These are phyloP conservation scores for Proisotoma minuta DNA, from an alignment of 2,888 invertebrate species.

Conservation along the genomic window DNA sequence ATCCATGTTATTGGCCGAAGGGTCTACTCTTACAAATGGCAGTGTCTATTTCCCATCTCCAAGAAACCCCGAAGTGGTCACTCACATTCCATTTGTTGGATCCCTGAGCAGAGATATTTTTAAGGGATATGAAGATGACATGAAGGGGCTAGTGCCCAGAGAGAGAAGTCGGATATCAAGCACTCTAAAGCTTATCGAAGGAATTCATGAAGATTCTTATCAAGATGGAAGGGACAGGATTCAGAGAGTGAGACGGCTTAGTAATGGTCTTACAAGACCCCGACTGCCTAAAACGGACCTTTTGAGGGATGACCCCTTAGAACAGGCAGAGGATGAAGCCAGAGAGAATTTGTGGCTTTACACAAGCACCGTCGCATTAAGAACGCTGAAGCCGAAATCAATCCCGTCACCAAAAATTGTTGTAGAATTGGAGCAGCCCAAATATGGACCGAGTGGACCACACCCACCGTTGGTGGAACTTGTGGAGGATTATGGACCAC, in stretches of 20 bases:
- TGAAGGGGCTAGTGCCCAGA: constrained; percentile 3
- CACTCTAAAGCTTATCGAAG: constrained; percentile 1
- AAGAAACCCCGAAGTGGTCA: not conserved
- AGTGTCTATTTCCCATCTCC: constrained; percentile 1
- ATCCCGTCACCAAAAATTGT: no score
- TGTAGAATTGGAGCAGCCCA: no score
- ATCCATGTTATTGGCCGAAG: not conserved
- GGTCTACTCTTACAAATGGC: not conserved
- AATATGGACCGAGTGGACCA: no score
- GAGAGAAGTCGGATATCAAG: not conserved
- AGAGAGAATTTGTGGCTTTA: constrained; percentile 1
- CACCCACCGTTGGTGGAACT: no score
- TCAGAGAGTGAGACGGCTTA: not conserved
- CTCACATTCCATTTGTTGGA: constrained; percentile 1
- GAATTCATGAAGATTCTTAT: not conserved
- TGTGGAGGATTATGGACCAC: no score
- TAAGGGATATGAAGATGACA: not conserved
- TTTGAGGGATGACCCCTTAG: not conserved
- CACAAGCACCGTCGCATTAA: constrained; percentile 1
- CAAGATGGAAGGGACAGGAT: not conserved
- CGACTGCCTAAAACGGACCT: not conserved
- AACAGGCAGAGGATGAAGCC: not conserved
- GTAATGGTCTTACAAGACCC: not conserved
- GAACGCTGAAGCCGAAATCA: not conserved
- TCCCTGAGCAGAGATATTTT: not conserved